These are phyloP conservation scores for Tragelaphus buxtoni DNA, from an alignment of 2,113 vertebrate species.

Conservation along the genomic window DNA sequence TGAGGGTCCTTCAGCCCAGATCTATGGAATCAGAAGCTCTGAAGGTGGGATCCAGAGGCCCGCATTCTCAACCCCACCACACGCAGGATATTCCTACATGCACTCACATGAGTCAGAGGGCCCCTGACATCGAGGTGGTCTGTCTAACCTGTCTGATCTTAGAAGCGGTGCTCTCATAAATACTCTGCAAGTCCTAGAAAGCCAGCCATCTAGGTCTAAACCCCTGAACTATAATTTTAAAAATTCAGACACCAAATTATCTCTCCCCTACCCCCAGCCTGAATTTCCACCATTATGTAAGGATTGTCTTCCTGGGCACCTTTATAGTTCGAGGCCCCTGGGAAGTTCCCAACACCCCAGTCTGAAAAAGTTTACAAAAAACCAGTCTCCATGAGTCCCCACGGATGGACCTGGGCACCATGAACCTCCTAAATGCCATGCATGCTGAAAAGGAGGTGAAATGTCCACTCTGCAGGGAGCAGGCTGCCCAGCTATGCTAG, in stretches of 20 bases:
- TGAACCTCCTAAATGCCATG: not conserved
- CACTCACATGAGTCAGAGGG: fast-evolving
- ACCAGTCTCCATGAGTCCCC: not conserved
- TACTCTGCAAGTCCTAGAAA: not conserved
- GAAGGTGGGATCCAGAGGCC: not conserved
- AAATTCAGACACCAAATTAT: not conserved
- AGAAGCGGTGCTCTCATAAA: fast-evolving
- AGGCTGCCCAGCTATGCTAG: not conserved
- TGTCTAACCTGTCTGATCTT: fast-evolving
- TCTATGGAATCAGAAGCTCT: not conserved
- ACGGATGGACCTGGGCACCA: not conserved
- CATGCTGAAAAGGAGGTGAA: not conserved
- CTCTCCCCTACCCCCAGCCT: not conserved
- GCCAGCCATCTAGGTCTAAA: not conserved
- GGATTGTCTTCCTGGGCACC: not conserved
- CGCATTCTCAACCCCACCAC: not conserved
- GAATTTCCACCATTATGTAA: not conserved
- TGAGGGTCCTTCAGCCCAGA: not conserved
- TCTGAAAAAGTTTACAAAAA: not conserved
- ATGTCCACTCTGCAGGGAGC: not conserved
- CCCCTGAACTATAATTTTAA: not conserved
- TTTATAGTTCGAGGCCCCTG: not conserved
- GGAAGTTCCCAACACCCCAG: not conserved
- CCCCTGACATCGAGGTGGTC: fast-evolving
- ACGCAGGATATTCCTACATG: fast-evolving